These are phyloP conservation scores for Hydractinia symbiolongicarpus DNA, from an alignment of 30 jellyfish, hydroid and myxozoan genomes.

Conservation along the genomic window DNA sequence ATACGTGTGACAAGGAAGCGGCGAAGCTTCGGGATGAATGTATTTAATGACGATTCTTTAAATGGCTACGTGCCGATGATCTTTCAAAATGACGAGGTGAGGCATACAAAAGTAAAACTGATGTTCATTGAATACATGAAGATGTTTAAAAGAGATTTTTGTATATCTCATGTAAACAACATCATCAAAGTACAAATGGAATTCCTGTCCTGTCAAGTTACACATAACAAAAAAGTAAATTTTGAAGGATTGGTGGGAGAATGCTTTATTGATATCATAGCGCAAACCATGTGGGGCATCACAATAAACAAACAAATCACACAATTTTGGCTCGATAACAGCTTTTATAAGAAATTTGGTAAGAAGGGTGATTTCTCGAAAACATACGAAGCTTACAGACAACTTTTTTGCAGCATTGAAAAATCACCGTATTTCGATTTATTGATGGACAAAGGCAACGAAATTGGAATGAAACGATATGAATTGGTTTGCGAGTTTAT, in stretches of 20 bases:
- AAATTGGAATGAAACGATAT: too few relatives aligned
- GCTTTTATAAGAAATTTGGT: too few relatives aligned
- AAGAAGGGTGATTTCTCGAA: too few relatives aligned
- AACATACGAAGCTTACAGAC: too few relatives aligned
- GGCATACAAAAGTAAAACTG: not conserved
- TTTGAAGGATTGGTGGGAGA: not conserved
- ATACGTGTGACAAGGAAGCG: not conserved
- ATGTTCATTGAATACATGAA: not conserved
- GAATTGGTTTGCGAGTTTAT: too few relatives aligned
- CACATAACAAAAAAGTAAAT: not conserved
- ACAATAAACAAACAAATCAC: not conserved
- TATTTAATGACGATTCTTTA: not conserved
- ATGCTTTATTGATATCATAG: not conserved
- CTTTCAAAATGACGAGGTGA: not conserved
- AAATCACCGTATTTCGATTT: too few relatives aligned
- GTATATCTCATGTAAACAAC: not conserved
- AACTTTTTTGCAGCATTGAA: too few relatives aligned
- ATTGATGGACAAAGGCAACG: too few relatives aligned
- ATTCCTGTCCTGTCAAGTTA: not conserved
- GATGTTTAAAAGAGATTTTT: not conserved
- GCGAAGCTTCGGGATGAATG: conserved; percentile 5
- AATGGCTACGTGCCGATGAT: not conserved
- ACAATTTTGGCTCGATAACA: not conserved
- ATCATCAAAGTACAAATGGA: not conserved
- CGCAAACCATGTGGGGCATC: not conserved